A percentile compares a stretch with the other conserved stretches of the same genome.
These are phyloP conservation scores for Betta splendens DNA, from an alignment of 2,797 vertebrate species.

Conservation along the genomic window DNA sequence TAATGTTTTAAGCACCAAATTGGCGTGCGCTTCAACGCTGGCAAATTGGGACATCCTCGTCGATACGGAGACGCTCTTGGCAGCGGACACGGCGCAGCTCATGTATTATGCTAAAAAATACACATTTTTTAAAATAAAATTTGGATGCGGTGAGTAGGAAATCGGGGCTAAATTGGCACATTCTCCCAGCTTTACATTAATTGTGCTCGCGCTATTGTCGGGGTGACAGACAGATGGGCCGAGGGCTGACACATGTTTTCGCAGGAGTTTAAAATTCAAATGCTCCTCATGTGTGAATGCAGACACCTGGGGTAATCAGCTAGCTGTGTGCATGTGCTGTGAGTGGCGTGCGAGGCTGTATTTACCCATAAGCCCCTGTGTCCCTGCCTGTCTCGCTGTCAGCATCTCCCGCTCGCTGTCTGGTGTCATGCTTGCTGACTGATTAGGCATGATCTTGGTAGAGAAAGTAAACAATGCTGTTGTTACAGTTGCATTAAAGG, in stretches of 20 bases:
- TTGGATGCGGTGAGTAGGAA: slow-evolving; percentile 62
- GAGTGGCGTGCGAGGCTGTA: slow-evolving; percentile 49
- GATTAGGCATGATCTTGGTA: slow-evolving; percentile 50
- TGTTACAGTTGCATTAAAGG: slow-evolving; percentile 36
- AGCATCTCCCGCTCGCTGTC: slow-evolving; percentile 40
- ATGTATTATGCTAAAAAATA: slow-evolving; percentile 75
- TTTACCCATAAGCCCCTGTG: slow-evolving; percentile 68
- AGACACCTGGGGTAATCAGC: slow-evolving; percentile 76
- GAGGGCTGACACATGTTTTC: slow-evolving; percentile 74
- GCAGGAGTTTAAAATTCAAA: slow-evolving; percentile 75
- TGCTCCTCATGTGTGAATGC: slow-evolving; percentile 69
- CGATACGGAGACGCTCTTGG: slow-evolving; percentile 66
- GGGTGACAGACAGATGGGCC: slow-evolving; percentile 72
- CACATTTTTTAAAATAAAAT: slow-evolving; percentile 56
- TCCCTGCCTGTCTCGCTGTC: slow-evolving; percentile 59
- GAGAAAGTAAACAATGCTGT: slow-evolving; percentile 21
- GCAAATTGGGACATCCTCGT: slow-evolving; percentile 68
- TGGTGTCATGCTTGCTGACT: slow-evolving; percentile 65
- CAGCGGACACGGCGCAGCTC: slow-evolving; percentile 59
- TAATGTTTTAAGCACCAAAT: slow-evolving; percentile 56
- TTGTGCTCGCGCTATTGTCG: slow-evolving; percentile 68
- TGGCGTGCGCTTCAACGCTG: slow-evolving; percentile 56
- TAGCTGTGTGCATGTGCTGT: slow-evolving; percentile 38
- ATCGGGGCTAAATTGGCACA: slow-evolving; percentile 74
- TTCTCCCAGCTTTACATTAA: slow-evolving; percentile 73